phyloP scores from a whole-genome alignment of 1,140 invertebrate species.

The Alviniconcha marisindica region DNA sequence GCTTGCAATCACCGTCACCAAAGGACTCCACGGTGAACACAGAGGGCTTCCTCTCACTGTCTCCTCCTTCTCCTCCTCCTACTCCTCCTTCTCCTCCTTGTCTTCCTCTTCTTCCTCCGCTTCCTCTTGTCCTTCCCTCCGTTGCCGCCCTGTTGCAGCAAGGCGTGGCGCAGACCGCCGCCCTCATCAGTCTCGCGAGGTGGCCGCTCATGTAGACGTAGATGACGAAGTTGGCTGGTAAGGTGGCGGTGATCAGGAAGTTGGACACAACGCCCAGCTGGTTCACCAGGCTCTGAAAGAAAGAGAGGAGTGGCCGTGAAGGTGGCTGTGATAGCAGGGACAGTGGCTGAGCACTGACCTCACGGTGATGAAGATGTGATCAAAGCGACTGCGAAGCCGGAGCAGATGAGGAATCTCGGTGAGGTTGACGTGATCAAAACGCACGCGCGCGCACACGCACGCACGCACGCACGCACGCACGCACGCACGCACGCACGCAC shows the following conservation, averaged over 20 bases:
- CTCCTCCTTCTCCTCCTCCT: neutral
- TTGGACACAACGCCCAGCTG: conserved; percentile 13
- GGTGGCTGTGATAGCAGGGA: neutral
- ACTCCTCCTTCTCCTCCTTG: neutral
- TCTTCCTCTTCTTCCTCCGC: neutral
- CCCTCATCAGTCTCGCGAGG: neutral
- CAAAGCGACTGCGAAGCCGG: too few relatives aligned
- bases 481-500: too few relatives aligned
- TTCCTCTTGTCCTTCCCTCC: neutral
- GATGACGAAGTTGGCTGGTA: conserved; percentile 12
- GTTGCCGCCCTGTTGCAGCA: neutral
- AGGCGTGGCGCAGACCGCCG: neutral
- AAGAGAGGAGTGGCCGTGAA: neutral
- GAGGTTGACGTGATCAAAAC: neutral
- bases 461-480: neutral
- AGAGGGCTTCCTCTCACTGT: too few relatives aligned
- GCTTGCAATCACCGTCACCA: too few relatives aligned
- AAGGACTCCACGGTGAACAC: too few relatives aligned
- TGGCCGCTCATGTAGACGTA: neutral
- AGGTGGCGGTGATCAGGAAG: conserved; percentile 3
- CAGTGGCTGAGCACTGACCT: too few relatives aligned
- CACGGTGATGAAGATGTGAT: too few relatives aligned
- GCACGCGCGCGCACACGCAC: neutral
- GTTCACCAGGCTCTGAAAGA: neutral
- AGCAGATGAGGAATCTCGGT: neutral